These are phyloP conservation scores for Lasius platythorax DNA, from an alignment of 2,888 invertebrate species.

Conservation along the genomic window DNA sequence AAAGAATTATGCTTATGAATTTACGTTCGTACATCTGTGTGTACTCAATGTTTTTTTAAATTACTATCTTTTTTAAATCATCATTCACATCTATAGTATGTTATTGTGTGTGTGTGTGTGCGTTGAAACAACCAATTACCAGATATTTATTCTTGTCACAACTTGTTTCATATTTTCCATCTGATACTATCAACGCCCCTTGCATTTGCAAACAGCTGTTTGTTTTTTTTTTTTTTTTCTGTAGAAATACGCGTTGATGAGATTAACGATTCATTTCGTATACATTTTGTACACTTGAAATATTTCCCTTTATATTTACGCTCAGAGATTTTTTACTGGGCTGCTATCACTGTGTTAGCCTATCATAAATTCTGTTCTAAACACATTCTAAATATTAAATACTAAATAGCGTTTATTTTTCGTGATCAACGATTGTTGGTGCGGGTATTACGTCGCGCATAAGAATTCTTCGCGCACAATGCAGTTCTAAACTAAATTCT, in stretches of 20 bases:
- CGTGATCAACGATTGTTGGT: background rate
- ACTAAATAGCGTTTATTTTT: background rate
- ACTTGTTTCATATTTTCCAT: background rate
- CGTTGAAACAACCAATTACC: background rate
- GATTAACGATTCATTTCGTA: background rate
- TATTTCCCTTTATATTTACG: background rate
- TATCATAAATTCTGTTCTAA: constrained; percentile 14
- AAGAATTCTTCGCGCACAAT: constrained; percentile 8
- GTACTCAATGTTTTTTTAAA: background rate
- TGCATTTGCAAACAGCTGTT: constrained; percentile 6
- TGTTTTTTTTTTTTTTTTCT: background rate
- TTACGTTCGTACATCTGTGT: background rate
- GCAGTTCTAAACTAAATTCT: background rate
- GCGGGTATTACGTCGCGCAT: background rate
- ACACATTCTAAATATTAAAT: background rate
- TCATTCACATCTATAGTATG: background rate
- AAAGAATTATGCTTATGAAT: background rate
- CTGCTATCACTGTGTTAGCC: background rate
- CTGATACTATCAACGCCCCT: background rate
- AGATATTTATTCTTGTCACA: constrained; percentile 18
- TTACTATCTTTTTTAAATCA: background rate
- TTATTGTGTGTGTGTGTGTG: background rate
- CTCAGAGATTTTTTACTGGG: background rate
- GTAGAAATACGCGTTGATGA: background rate
- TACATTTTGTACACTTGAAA: background rate